Conservation (phyloP, 2,797 vertebrate species). For the Uromys caudimaculatus region DNA sequence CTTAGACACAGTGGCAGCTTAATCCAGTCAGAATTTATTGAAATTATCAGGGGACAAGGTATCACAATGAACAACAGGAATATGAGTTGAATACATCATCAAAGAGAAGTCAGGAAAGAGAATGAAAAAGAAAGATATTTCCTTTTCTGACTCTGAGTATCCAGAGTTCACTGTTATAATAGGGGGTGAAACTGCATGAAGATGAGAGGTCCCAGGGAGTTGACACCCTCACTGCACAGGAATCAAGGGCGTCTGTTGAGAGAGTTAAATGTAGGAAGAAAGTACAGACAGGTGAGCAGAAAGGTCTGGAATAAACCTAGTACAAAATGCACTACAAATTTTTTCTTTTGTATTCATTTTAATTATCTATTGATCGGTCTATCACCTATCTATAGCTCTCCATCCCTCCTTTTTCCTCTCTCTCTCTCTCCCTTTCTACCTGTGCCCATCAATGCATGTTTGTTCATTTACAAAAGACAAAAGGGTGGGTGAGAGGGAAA, state of each 20-base stretch:
- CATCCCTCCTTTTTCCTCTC: background rate
- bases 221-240: background rate
- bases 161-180: constrained; percentile 31
- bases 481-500: background rate
- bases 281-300: constrained; percentile 5
- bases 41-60: background rate
- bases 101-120: constrained; percentile 20
- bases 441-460: background rate
- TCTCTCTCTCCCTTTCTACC: no score
- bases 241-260: constrained; percentile 6
- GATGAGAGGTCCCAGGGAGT: background rate
- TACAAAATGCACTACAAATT: background rate
- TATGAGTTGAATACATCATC: background rate
- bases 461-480: constrained; percentile 18
- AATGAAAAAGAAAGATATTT: background rate
- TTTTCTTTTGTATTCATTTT: constrained; percentile 18
- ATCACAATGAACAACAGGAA: background rate
- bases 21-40: background rate
- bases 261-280: constrained; percentile 29
- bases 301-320: constrained; percentile 26
- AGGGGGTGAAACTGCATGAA: background rate
- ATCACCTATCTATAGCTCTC: background rate
- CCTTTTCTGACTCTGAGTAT: constrained; percentile 41
- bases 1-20: constrained; percentile 22
- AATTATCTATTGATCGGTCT: background rate